Percentiles rank a stretch among this genome's conserved stretches.
Evolutionary conservation across 2,113 vertebrate genomes (phyloP).

Genomic region (Epinephelus moara): DNA sequence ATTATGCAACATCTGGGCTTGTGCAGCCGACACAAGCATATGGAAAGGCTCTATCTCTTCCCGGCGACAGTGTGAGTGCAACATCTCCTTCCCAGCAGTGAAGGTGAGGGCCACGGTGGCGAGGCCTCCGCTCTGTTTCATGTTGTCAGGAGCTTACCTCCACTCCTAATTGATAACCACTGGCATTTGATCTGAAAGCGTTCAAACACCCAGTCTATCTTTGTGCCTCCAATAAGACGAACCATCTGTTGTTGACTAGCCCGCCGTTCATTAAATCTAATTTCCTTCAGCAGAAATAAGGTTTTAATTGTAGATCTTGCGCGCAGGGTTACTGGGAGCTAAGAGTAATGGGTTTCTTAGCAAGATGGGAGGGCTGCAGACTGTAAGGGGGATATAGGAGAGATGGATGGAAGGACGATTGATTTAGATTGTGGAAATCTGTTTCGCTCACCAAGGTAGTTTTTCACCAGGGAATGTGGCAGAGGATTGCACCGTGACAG

Average conservation of each 20-base stretch:
- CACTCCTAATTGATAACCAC: slow-evolving; percentile 82
- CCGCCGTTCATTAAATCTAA: slow-evolving; percentile 83
- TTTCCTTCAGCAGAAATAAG: slow-evolving; percentile 79
- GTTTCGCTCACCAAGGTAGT: slow-evolving; percentile 46
- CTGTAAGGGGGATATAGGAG: slow-evolving; percentile 30
- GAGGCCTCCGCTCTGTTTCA: slow-evolving; percentile 63
- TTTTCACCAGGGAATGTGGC: slow-evolving; percentile 52
- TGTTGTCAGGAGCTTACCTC: slow-evolving; percentile 74
- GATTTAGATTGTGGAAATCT: slow-evolving; percentile 63
- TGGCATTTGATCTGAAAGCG: slow-evolving; percentile 85
- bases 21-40: slow-evolving; percentile 59
- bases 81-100: slow-evolving; percentile 58
- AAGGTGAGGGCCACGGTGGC: slow-evolving; percentile 52
- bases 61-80: slow-evolving; percentile 19
- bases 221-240: slow-evolving; percentile 83
- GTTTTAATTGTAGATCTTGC: slow-evolving; percentile 81
- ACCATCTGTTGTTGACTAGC: slow-evolving; percentile 83
- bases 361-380: slow-evolving; percentile 66
- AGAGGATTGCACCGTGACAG: slow-evolving; percentile 38
- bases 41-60: slow-evolving; percentile 38
- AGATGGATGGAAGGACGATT: slow-evolving; percentile 61
- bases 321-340: slow-evolving; percentile 50
- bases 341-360: slow-evolving; percentile 74
- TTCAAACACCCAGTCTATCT: slow-evolving; percentile 84
- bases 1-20: slow-evolving; percentile 66